Evolutionary conservation across 2,797 vertebrate genomes (phyloP).

Genomic region (Gadopsis bispinosus): DNA sequence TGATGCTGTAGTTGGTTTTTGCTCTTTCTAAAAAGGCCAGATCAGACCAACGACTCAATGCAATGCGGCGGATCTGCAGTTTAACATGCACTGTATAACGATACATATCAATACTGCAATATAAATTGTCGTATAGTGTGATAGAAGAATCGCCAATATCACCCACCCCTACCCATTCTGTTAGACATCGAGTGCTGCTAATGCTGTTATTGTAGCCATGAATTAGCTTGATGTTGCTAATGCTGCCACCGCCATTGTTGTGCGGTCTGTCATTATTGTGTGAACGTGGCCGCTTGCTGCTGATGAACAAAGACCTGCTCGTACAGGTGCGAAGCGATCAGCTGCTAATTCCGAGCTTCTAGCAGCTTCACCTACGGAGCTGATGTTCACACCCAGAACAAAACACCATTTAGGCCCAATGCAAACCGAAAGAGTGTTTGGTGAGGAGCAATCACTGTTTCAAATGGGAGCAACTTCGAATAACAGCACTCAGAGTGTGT

Average conservation of each 20-base stretch:
- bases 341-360: slow-evolving; percentile 49
- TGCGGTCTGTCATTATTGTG: slow-evolving; percentile 6
- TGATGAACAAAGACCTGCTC: slow-evolving; percentile 24
- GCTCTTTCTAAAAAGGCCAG: too few species aligned
- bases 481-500: slow-evolving; percentile 47
- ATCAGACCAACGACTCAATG: too few species aligned
- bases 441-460: slow-evolving; percentile 56
- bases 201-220: not conserved
- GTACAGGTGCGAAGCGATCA: slow-evolving; percentile 51
- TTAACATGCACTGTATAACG: not conserved
- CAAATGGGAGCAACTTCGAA: slow-evolving; percentile 51
- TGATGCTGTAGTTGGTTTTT: too few species aligned
- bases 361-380: slow-evolving; percentile 47
- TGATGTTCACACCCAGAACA: slow-evolving; percentile 57
- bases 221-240: slow-evolving; percentile 30
- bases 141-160: not conserved
- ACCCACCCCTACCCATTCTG: not conserved
- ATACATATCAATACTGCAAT: not conserved
- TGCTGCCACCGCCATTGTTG: not conserved
- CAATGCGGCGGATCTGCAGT: too few species aligned
- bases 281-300: slow-evolving; percentile 21
- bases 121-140: not conserved
- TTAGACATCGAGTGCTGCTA: not conserved
- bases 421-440: slow-evolving; percentile 34
- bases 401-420: slow-evolving; percentile 63